A percentile compares a stretch with the other conserved stretches of the same genome.
phyloP scores from a whole-genome alignment of 2,113 vertebrate genomes.

The Semicossyphus pulcher region DNA sequence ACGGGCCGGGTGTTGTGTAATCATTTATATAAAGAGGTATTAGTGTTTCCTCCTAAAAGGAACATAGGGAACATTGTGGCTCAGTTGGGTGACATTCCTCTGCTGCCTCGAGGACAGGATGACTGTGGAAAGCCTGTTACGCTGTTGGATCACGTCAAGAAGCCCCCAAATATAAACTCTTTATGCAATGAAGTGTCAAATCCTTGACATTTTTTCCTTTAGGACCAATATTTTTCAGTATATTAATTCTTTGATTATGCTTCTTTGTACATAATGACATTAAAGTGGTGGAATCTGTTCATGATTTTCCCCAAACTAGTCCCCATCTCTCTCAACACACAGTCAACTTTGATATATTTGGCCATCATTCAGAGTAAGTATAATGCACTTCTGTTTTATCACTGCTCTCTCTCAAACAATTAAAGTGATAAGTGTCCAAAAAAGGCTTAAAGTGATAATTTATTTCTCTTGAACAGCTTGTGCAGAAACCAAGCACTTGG shows the following conservation, averaged over 20 bases:
- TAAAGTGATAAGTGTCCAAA: constrained; percentile 20
- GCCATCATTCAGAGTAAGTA: neutral
- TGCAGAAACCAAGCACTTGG: constrained; percentile 31
- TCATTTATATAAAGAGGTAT: constrained; percentile 73
- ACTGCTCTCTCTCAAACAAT: constrained; percentile 10
- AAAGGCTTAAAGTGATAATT: constrained; percentile 31
- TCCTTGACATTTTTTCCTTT: neutral
- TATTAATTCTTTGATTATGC: constrained; percentile 1
- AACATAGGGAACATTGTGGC: constrained; percentile 62
- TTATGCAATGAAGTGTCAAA: constrained; percentile 10
- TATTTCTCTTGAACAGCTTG: constrained; percentile 51
- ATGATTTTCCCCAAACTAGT: constrained; percentile 13
- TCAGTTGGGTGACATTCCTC: constrained; percentile 60
- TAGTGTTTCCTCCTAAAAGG: constrained; percentile 68
- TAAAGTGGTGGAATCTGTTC: constrained; percentile 37
- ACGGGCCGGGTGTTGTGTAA: constrained; percentile 60
- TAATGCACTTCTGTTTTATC: constrained; percentile 1
- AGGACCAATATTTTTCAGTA: neutral
- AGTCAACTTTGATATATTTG: constrained; percentile 4
- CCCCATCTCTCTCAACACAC: neutral
- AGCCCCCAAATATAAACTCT: constrained; percentile 3
- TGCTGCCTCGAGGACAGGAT: constrained; percentile 28
- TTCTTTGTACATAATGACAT: constrained; percentile 9
- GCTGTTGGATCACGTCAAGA: constrained; percentile 24
- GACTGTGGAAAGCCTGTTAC: constrained; percentile 39